phyloP scores from a whole-genome alignment of 2,797 vertebrate genomes.

The Eutrigla gurnardus region DNA sequence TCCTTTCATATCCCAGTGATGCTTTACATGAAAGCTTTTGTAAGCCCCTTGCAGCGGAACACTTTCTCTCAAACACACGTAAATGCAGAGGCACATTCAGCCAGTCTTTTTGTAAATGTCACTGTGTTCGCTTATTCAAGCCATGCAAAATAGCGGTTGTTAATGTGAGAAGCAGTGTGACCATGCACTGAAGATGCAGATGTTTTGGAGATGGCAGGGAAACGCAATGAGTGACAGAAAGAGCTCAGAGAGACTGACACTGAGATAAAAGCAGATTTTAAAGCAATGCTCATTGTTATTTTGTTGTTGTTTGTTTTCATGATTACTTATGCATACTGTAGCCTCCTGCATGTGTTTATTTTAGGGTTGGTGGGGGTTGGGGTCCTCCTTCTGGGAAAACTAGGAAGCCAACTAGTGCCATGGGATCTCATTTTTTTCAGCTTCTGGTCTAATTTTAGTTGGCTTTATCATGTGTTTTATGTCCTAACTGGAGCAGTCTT shows the following conservation, averaged over 20 bases:
- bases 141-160: conserved; percentile 7
- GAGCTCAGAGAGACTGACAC: conserved; percentile 2
- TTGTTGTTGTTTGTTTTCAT: neutral
- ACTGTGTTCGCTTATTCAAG: conserved; percentile 13
- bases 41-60: conserved; percentile 17
- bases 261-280: neutral
- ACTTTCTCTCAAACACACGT: conserved; percentile 13
- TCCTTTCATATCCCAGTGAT: conserved; percentile 29
- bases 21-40: conserved; percentile 38
- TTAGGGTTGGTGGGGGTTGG: conserved; percentile 48
- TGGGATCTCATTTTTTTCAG: conserved; percentile 48
- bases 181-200: conserved; percentile 15
- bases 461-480: conserved; percentile 53
- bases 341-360: conserved; percentile 42
- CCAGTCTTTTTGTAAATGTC: conserved; percentile 13
- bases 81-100: conserved; percentile 24
- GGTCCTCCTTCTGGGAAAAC: conserved; percentile 45
- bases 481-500: conserved; percentile 58
- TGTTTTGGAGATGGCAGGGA: conserved; percentile 22
- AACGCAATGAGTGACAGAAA: conserved; percentile 9
- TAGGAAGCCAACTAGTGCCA: conserved; percentile 17
- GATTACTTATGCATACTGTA: conserved; percentile 12
- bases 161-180: neutral
- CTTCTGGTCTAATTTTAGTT: conserved; percentile 71
- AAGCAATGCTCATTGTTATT: conserved; percentile 17